Base-by-base conservation (phyloP, 2,797 vertebrate species). In the Thaleichthys pacificus region DNA sequence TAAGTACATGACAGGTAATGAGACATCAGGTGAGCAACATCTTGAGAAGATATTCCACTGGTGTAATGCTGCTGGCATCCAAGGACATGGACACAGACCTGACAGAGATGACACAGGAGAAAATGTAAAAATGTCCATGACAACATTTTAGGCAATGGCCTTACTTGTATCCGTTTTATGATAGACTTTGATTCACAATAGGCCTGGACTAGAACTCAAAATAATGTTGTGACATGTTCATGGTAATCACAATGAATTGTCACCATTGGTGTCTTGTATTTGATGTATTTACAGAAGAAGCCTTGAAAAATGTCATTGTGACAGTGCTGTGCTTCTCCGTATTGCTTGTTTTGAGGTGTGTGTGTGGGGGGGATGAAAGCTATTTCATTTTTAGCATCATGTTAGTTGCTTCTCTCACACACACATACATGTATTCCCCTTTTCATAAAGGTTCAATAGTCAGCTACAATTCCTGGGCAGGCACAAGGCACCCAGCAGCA, bases 1-100 rank as follows among this genome's bases (percentile, higher is more conserved):
- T 24, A 67, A 67, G 47, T 47, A 47, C 66, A 67, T 67, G 66
- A 54, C 66, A 30, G 42, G n/a, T 47, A 7, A 15, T 54, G 66
- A 30, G 47, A 67, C 17, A 17, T 56, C 66, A 67, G 66, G 54
- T 67, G 22, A 51, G 49, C 24, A 67, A 11, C 6, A 15, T 56
- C 4, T 7, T 56, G 5, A 21, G 9, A 64, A 5, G 24, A 51
- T 24, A 19, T 17, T 67, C 14, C 47, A 30, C 22, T 67, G 26
- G 66, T 54, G 47, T 30, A 0, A 24, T 61, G 58, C n/a, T 61
- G 58, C n/a, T 61, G 58, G 7, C 58, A 67, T 51, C 47, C 17
- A 51, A 9, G 17, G 66, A 54, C 66, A 47, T 30, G 30, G 49
- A 47, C 28, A 47, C 28, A 56, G 15, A 67, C 15, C 17, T 54